Percentiles rank a stretch among this genome's conserved stretches.
Conservation (phyloP, 53 echinoderm and acorn worm species). For the Actinopyga echinites region DNA sequence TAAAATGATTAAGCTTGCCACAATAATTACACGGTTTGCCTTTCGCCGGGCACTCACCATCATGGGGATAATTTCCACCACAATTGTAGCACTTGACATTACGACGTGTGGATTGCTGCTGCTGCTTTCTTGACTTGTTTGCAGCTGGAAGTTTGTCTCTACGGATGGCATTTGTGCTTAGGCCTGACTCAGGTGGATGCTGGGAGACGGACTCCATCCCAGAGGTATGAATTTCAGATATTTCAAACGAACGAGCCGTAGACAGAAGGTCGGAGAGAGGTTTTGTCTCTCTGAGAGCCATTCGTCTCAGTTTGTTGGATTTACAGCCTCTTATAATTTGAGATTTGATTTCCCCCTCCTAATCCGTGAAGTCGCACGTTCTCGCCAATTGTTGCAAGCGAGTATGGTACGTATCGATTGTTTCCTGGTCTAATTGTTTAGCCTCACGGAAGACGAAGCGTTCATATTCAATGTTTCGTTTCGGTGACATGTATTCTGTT, state of each 20-base stretch:
- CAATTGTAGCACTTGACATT: slow-evolving; percentile 18
- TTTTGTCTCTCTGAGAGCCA: slow-evolving; percentile 29
- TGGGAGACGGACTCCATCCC: background rate
- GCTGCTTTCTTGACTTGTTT: background rate
- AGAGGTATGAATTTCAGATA: slow-evolving; percentile 13
- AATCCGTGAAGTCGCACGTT: slow-evolving; percentile 42
- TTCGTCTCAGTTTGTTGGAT: slow-evolving; percentile 35
- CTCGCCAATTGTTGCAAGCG: slow-evolving; percentile 42
- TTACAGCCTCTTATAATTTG: slow-evolving; percentile 44
- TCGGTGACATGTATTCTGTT: slow-evolving; percentile 12
- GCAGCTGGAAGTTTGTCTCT: background rate
- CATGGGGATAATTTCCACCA: slow-evolving; percentile 1
- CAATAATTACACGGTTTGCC: slow-evolving; percentile 26
- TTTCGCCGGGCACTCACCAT: slow-evolving; percentile 31
- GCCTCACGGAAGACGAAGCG: slow-evolving; percentile 22
- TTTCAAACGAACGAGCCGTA: slow-evolving; percentile 4
- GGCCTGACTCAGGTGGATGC: background rate
- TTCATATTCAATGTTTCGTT: background rate
- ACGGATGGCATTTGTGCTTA: no score
- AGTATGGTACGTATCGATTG: slow-evolving; percentile 26
- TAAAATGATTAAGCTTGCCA: slow-evolving; percentile 38
- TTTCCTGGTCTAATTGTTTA: slow-evolving; percentile 1
- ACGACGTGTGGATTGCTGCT: background rate
- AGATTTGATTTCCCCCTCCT: slow-evolving; percentile 44
- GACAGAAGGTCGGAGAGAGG: slow-evolving; percentile 32